phyloP scores from a whole-genome alignment of 2,797 vertebrate genomes.

The Natrix natrix region DNA sequence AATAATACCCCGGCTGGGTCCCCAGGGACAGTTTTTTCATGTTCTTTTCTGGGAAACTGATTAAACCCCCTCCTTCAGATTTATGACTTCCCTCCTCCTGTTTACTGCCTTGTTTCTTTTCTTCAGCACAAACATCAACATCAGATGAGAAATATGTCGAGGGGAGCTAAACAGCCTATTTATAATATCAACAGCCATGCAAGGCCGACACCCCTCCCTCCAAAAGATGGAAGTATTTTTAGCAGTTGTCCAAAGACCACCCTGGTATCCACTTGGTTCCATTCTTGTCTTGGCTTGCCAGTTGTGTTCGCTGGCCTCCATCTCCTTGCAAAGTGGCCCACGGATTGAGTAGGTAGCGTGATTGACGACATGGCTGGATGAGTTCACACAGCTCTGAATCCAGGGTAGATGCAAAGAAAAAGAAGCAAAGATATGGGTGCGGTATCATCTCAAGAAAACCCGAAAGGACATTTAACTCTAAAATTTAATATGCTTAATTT shows the following conservation, averaged over 20 bases:
- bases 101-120: background rate
- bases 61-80: background rate
- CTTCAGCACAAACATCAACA: constrained; percentile 8
- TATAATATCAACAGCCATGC: background rate
- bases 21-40: background rate
- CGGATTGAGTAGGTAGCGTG: background rate
- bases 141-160: background rate
- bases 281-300: background rate
- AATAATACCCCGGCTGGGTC: background rate
- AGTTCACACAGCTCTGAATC: background rate
- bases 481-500: background rate
- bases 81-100: constrained; percentile 9
- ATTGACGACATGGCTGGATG: background rate
- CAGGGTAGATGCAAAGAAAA: background rate
- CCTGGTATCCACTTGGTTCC: background rate
- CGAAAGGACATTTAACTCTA: background rate
- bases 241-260: background rate
- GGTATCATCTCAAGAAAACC: background rate
- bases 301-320: background rate
- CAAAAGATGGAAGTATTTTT: background rate
- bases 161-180: background rate
- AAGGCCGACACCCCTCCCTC: background rate
- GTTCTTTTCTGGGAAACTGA: background rate
- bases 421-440: background rate
- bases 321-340: background rate